These are phyloP conservation scores for Diarsia brunnea DNA, from an alignment of 2,888 invertebrate species.

Conservation along the genomic window DNA sequence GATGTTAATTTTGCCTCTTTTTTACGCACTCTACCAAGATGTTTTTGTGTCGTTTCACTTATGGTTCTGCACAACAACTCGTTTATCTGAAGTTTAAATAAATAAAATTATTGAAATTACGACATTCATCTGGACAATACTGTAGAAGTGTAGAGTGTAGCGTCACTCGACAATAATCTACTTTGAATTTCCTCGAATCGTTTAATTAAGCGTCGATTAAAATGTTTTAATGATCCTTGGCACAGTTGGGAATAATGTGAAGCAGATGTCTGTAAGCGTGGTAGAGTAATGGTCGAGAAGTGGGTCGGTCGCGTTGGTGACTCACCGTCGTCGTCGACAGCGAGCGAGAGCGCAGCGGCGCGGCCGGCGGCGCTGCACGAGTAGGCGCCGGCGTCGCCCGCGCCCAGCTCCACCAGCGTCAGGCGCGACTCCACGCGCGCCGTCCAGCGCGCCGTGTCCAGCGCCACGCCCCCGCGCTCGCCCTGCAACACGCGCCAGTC, in stretches of 20 bases:
- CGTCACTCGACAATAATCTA: background rate
- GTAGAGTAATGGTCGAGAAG: background rate
- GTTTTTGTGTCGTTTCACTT: too few relatives aligned
- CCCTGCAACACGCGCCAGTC: slow-evolving; percentile 28
- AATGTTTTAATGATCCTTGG: background rate
- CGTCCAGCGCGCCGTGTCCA: slow-evolving; percentile 92
- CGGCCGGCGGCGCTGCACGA: slow-evolving; percentile 65
- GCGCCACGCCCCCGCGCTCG: slow-evolving; percentile 90
- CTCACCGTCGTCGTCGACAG: slow-evolving; percentile 53
- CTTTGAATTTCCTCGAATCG: slow-evolving; percentile 17
- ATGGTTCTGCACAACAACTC: too few relatives aligned
- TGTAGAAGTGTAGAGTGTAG: too few relatives aligned
- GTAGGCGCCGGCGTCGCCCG: slow-evolving; percentile 86
- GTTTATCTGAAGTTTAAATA: too few relatives aligned
- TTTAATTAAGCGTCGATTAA: slow-evolving; percentile 2
- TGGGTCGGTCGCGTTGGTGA: background rate
- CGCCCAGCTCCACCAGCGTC: slow-evolving; percentile 88
- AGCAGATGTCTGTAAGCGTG: slow-evolving; percentile 3
- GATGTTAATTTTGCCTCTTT: too few relatives aligned
- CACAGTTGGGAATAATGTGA: slow-evolving; percentile 2
- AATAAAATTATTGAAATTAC: too few relatives aligned
- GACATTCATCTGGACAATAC: slow-evolving; percentile 19
- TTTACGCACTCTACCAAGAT: too few relatives aligned
- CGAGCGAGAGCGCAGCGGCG: slow-evolving; percentile 57
- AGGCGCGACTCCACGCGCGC: slow-evolving; percentile 92